These are phyloP conservation scores for Montifringilla adamsi DNA, from an alignment of 2,113 vertebrate species.

Conservation along the genomic window DNA sequence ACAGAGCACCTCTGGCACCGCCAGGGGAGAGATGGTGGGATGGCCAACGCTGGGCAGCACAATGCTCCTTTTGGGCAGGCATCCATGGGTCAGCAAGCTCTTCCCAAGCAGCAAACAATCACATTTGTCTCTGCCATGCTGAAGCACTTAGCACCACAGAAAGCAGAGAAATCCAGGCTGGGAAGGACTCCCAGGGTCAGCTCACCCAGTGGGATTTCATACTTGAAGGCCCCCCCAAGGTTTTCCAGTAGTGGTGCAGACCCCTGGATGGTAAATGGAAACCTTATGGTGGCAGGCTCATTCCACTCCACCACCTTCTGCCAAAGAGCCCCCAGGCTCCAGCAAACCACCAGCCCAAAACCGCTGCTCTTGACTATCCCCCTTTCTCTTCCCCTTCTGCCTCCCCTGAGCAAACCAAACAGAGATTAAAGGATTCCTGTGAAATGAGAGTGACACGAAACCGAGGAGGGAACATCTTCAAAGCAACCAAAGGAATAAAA, in stretches of 20 bases:
- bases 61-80: not conserved
- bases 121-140: not conserved
- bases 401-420: constrained; percentile 40
- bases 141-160: constrained; percentile 36
- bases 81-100: not conserved
- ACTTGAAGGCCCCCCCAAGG: not conserved
- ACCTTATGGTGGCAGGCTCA: not conserved
- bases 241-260: not conserved
- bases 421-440: constrained; percentile 55
- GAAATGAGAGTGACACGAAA: not conserved
- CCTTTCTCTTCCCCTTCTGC: constrained; percentile 42
- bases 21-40: not conserved
- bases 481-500: constrained; percentile 20
- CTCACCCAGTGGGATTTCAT: not conserved
- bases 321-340: not conserved
- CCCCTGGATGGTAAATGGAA: constrained; percentile 19
- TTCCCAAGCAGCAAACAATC: not conserved
- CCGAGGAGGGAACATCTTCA: constrained; percentile 14
- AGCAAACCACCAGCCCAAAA: not conserved
- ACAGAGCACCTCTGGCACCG: not conserved
- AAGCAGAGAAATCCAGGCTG: constrained; percentile 9
- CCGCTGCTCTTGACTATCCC: not conserved
- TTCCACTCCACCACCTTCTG: not conserved
- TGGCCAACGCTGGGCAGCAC: not conserved
- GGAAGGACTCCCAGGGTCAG: not conserved